Percentiles rank a stretch among this genome's conserved stretches.
Evolutionary conservation across 2,797 vertebrate genomes (phyloP).

Genomic region (Chelidonichthys spinosus): DNA sequence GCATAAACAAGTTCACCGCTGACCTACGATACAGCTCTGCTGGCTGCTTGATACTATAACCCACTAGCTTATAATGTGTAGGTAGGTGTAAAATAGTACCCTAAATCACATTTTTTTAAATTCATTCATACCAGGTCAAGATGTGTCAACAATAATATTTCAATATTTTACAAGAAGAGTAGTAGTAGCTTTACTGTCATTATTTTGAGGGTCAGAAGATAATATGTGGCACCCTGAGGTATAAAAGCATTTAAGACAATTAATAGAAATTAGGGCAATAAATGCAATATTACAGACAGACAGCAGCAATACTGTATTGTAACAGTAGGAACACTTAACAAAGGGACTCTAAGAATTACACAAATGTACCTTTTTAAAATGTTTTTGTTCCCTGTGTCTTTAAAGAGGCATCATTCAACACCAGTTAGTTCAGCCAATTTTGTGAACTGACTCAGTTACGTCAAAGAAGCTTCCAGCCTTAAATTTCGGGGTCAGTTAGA

Average conservation of each 20-base stretch:
- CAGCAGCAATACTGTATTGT: too few species aligned
- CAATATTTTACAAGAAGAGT: neutral
- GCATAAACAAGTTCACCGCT: neutral
- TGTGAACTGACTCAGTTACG: slow-evolving; percentile 51
- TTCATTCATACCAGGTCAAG: neutral
- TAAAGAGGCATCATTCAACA: slow-evolving; percentile 33
- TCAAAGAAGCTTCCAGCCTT: slow-evolving; percentile 56
- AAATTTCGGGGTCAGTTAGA: slow-evolving; percentile 61
- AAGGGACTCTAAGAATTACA: neutral
- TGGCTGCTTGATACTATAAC: neutral
- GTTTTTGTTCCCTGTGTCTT: slow-evolving; percentile 7
- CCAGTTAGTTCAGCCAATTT: slow-evolving; percentile 32
- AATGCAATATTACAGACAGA: too few species aligned
- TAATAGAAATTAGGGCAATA: too few species aligned
- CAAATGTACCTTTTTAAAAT: neutral
- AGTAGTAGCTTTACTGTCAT: too few species aligned
- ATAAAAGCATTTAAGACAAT: too few species aligned
- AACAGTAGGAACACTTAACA: neutral
- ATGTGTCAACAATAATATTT: neutral
- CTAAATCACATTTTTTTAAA: neutral
- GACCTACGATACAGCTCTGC: neutral
- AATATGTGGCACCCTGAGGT: too few species aligned
- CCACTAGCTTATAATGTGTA: neutral
- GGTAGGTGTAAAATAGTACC: too few species aligned
- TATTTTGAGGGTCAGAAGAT: too few species aligned